These are phyloP conservation scores for Amphiprion percula DNA, from an alignment of 2,113 vertebrate genomes.

Conservation along the genomic window DNA sequence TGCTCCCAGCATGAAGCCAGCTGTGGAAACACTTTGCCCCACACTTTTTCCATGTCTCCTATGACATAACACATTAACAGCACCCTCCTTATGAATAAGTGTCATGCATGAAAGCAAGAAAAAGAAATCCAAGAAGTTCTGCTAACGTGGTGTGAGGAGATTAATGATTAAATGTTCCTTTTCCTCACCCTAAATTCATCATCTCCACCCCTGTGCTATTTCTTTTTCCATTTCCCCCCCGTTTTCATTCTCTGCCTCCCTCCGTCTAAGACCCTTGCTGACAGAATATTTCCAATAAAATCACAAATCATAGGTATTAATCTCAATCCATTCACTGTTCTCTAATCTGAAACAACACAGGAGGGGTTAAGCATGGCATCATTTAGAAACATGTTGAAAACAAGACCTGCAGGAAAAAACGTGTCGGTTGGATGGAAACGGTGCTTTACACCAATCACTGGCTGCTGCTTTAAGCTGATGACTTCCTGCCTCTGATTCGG, in stretches of 20 bases:
- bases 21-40: conserved; percentile 76
- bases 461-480: neutral
- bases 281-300: conserved; percentile 45
- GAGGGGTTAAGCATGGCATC: conserved; percentile 3
- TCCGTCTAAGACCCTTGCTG: neutral
- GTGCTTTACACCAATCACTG: conserved; percentile 1
- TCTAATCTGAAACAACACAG: conserved; percentile 10
- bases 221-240: neutral
- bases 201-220: neutral
- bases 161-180: conserved; percentile 16
- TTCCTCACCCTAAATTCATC: conserved; percentile 20
- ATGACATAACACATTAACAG: conserved; percentile 39
- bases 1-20: conserved; percentile 62
- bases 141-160: conserved; percentile 1
- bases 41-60: conserved; percentile 37
- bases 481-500: neutral
- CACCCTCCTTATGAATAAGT: conserved; percentile 35
- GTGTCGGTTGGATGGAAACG: neutral
- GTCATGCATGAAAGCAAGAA: conserved; percentile 43
- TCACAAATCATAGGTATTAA: conserved; percentile 56
- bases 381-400: conserved; percentile 29
- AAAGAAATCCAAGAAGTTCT: conserved; percentile 11
- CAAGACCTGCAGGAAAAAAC: conserved; percentile 2
- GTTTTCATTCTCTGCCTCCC: neutral
- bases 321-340: conserved; percentile 18